Evolutionary conservation across 2,888 invertebrate species (phyloP).

Genomic region (Sicus ferrugineus): DNA sequence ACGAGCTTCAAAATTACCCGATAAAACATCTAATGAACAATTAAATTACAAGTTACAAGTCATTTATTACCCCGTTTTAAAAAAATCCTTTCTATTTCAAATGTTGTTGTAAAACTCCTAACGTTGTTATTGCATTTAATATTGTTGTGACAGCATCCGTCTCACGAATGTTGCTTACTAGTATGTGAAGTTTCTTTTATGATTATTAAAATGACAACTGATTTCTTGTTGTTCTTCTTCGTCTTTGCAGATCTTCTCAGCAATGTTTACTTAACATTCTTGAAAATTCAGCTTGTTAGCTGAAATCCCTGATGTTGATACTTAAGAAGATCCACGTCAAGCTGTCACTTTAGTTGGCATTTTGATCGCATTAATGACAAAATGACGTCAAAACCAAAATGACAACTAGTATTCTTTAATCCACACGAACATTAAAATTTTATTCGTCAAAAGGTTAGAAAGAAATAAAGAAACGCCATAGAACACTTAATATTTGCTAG

Average conservation of each 20-base stretch:
- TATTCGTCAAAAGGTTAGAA: not conserved
- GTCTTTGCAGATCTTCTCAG: not conserved
- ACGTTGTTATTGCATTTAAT: too few species aligned
- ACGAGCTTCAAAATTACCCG: not conserved
- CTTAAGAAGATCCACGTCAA: not conserved
- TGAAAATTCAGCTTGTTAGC: not conserved
- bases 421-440: not conserved
- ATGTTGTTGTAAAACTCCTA: too few species aligned
- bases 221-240: not conserved
- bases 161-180: not conserved
- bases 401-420: not conserved
- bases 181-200: not conserved
- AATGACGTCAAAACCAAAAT: not conserved
- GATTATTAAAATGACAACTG: not conserved
- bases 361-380: not conserved
- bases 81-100: too few species aligned
- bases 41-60: too few species aligned
- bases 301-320: not conserved
- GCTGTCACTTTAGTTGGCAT: too few species aligned
- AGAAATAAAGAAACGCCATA: not conserved
- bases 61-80: too few species aligned
- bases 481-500: too few species aligned
- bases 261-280: not conserved
- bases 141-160: not conserved
- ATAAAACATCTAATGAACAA: too few species aligned